phyloP scores from a whole-genome alignment of 2,797 vertebrate genomes.

The Channa striata region DNA sequence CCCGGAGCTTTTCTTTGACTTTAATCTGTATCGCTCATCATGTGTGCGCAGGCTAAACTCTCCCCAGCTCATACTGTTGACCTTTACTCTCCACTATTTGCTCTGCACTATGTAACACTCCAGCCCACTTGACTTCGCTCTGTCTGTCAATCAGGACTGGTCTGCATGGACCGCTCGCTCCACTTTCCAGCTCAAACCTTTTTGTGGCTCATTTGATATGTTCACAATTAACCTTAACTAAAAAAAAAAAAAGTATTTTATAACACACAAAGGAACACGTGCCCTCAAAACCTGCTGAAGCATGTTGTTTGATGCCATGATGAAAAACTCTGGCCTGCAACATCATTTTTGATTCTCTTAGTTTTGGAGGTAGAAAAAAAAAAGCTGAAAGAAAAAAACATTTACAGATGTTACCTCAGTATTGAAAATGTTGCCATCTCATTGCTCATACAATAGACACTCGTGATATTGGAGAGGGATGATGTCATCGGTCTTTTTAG shows the following conservation, averaged over 20 bases:
- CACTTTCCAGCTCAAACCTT: slow-evolving; percentile 14
- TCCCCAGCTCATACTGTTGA: slow-evolving; percentile 54
- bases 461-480: too few species aligned
- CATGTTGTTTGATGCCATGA: neutral
- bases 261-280: neutral
- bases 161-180: slow-evolving; percentile 22
- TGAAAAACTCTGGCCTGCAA: too few species aligned
- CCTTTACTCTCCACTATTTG: slow-evolving; percentile 72
- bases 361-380: too few species aligned
- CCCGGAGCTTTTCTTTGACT: slow-evolving; percentile 52
- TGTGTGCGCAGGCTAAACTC: slow-evolving; percentile 61
- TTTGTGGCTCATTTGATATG: slow-evolving; percentile 15
- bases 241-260: too few species aligned
- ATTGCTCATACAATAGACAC: too few species aligned
- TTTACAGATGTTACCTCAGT: too few species aligned
- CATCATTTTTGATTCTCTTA: too few species aligned
- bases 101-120: slow-evolving; percentile 58
- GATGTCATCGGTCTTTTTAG: too few species aligned
- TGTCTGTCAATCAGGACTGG: slow-evolving; percentile 64
- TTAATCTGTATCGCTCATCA: slow-evolving; percentile 71
- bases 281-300: neutral
- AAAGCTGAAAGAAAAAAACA: too few species aligned
- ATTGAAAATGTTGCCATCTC: too few species aligned
- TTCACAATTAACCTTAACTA: too few species aligned
- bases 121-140: slow-evolving; percentile 70